Percentiles rank a stretch among this genome's conserved stretches.
Evolutionary conservation across 2,113 vertebrate genomes (phyloP).

Genomic region (Burhinus bistriatus): DNA sequence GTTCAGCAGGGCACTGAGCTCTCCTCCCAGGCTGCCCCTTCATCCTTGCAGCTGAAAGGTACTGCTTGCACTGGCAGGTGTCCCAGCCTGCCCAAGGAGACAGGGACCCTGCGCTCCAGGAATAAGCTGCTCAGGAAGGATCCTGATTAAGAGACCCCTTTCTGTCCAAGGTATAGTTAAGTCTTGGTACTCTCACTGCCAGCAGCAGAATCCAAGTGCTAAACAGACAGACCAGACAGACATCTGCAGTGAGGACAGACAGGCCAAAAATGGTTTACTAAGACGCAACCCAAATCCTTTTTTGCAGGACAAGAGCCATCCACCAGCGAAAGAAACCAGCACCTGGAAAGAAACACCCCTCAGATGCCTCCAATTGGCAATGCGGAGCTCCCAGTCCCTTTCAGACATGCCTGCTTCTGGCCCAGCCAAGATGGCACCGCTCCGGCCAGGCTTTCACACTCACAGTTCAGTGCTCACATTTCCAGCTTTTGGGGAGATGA

Average conservation of each 20-base stretch:
- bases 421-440: fast-evolving
- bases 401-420: not conserved
- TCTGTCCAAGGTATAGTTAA: not conserved
- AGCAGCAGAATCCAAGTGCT: not conserved
- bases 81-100: not conserved
- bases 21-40: not conserved
- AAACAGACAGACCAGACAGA: not conserved
- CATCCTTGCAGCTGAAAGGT: not conserved
- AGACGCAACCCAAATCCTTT: not conserved
- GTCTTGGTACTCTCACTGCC: not conserved
- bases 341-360: fast-evolving
- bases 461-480: not conserved
- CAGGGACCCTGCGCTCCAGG: not conserved
- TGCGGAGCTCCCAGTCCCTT: fast-evolving
- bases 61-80: not conserved
- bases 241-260: not conserved
- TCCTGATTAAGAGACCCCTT: not conserved
- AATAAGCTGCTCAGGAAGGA: not conserved
- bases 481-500: not conserved
- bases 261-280: not conserved
- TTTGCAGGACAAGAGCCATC: not conserved
- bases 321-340: fast-evolving
- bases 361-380: not conserved
- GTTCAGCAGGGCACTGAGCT: not conserved
- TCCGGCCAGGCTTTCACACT: not conserved